These are phyloP conservation scores for Trematomus loennbergii DNA, from an alignment of 2,113 vertebrate genomes.

Conservation along the genomic window DNA sequence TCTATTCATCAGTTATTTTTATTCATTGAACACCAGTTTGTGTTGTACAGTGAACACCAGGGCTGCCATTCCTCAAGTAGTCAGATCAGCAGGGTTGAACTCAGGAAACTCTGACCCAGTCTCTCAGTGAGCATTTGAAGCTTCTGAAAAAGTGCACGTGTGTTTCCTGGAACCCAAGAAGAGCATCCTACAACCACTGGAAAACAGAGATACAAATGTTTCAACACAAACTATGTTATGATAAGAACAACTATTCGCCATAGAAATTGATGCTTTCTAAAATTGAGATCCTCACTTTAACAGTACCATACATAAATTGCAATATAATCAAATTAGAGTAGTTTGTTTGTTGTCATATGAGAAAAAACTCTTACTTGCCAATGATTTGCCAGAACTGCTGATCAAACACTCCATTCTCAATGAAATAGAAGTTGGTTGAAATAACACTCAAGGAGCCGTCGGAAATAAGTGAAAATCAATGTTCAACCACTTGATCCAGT, in stretches of 20 bases:
- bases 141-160: slow-evolving; percentile 36
- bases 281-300: not conserved
- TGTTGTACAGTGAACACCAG: slow-evolving; percentile 44
- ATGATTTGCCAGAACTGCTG: slow-evolving; percentile 20
- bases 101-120: slow-evolving; percentile 25
- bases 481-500: slow-evolving; percentile 34
- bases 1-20: slow-evolving; percentile 58
- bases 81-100: slow-evolving; percentile 18
- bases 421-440: slow-evolving; percentile 51
- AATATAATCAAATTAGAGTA: not conserved
- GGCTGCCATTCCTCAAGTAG: slow-evolving; percentile 12
- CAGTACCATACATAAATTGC: not conserved
- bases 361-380: slow-evolving; percentile 56
- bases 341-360: slow-evolving; percentile 11
- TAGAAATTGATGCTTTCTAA: not conserved
- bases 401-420: slow-evolving; percentile 50
- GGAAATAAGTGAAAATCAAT: slow-evolving; percentile 46
- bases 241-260: not conserved
- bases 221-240: not conserved
- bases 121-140: not conserved
- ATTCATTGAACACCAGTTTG: slow-evolving; percentile 56
- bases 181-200: slow-evolving; percentile 35
- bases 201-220: slow-evolving; percentile 31
- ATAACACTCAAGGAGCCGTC: slow-evolving; percentile 28
- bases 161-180: slow-evolving; percentile 34